Base-by-base conservation (phyloP, 2,113 vertebrate species). In the Chlorodrepanis virens region DNA sequence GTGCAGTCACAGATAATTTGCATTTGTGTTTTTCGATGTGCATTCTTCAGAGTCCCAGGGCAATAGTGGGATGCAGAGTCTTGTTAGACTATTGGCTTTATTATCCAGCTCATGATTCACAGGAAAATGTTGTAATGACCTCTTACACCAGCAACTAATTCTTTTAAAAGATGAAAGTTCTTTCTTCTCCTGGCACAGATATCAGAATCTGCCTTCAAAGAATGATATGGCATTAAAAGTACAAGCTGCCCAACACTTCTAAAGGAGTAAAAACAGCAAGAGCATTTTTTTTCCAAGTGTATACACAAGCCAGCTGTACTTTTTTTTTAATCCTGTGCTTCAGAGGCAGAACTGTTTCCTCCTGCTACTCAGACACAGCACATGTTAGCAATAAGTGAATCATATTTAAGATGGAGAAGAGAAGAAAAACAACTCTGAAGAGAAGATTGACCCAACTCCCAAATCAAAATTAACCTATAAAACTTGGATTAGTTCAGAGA, bases 161-260 rank as follows among this genome's bases (percentile, higher is more conserved):
- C 39, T 93, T 96, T 88, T 92, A 83, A 83, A 86, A 97, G 92
- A 94, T 95, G 85, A 96, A 97, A 96, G 95, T 78, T 83, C 47
- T 74, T 97, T 96, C 87, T 95, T 83, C 83, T 96, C 33, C 90
- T 96, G 95, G 94, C 93, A 88, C 72, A 96, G 76, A 94, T 92
- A 95, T 67, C 47, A 92, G 84, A 88, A 67, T 90, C 90, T 90
- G 88, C 79, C 90, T 96, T 95, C 94, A 96, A 96, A 96, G 90
- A 93, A 90, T 93, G 92, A 92, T 88, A 83, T 90, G 87, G 85
- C 94, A 96, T 96, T 96, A 96, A 92, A 86, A 93, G 88, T 86
- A 96, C 83, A 95, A 92, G 64, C 94, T 97, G 79, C 94, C 95
- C 95, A 96, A 95, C 93, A 91, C 95, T 95, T 96, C 94, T 95